Percentiles rank a stretch among this genome's conserved stretches.
Evolutionary conservation across 2,888 invertebrate species (phyloP).

Genomic region (Imbricaverruca yamaguchii): DNA sequence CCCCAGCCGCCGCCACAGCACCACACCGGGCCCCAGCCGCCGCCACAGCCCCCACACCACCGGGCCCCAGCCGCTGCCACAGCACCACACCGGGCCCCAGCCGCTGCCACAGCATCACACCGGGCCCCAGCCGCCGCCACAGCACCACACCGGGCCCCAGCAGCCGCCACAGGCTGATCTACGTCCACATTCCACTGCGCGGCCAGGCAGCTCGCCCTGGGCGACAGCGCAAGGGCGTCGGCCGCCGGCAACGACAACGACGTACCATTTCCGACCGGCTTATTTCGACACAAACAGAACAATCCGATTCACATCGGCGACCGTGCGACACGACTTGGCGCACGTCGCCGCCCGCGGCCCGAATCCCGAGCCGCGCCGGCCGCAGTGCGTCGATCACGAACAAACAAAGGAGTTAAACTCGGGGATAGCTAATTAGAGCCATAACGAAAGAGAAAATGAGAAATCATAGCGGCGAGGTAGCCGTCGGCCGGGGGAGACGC

Average conservation of each 20-base stretch:
- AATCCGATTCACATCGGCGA: neutral
- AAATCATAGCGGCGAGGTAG: neutral
- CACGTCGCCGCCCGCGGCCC: neutral
- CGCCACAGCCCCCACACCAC: too few species aligned
- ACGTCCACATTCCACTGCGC: too few species aligned
- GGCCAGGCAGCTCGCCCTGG: too few species aligned
- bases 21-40: too few species aligned
- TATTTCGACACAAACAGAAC: constrained; percentile 12
- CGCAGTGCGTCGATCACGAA: constrained; percentile 5
- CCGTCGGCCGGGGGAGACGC: neutral
- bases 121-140: too few species aligned
- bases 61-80: too few species aligned
- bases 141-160: too few species aligned
- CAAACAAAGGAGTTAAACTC: constrained; percentile 19
- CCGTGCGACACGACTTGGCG: neutral
- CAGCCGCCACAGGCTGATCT: too few species aligned
- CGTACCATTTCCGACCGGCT: neutral
- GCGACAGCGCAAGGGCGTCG: too few species aligned
- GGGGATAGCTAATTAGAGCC: constrained; percentile 19
- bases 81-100: too few species aligned
- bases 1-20: too few species aligned
- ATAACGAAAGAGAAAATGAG: constrained; percentile 17
- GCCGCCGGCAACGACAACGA: neutral
- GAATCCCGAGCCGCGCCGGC: neutral
- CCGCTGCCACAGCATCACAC: too few species aligned